Base-by-base conservation (phyloP, 2,797 vertebrate genomes). In the Sebastes kiyomatsui region DNA sequence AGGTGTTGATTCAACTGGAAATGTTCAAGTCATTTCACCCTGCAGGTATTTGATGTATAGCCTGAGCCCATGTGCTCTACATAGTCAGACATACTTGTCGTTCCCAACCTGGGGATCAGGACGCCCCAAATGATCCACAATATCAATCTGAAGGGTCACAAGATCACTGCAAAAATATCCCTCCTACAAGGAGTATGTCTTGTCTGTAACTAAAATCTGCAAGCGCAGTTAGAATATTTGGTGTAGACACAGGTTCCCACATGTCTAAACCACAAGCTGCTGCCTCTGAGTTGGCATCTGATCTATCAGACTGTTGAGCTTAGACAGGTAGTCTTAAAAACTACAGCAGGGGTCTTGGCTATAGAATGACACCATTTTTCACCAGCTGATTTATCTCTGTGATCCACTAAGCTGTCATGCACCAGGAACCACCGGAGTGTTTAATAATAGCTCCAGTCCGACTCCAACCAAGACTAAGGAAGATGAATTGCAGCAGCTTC, bases 401-500 rank as follows among this genome's bases (percentile, higher is more conserved):
- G 32, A 72, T 55, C 42, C 56, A 16, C 25, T 11, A 23, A 61
- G 2, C 59, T 72, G 28, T 16, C 2, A 10, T 30, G 4, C 10
- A 59, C 28, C 5, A 4, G 13, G 8, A 60, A 49, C 33, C 8
- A 59, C 10, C 18, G 5, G 5, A 3, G 3, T 7, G 7, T 74
- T 55, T 79, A 75, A 69, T 56, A 86, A 72, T 75, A 77, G 30
- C 56, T 71, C 7, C 18, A 52, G 46, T 20, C 18, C 7, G 18
- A 49, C 46, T 49, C 62, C 4, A 3, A 60, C 7, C 22, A 4
- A n/a, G 10, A 80, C 20, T 67, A 5, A 12, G 42, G 42, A 46
- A 46, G 32, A 60, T 35, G 61, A 87, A 75, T 68, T 66, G 49
- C 10, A 67, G 25, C 30, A 7, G 56, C 61, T 80, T 83, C 75